Conservation (phyloP, 2,113 vertebrate genomes). For the Scatophagus argus region DNA sequence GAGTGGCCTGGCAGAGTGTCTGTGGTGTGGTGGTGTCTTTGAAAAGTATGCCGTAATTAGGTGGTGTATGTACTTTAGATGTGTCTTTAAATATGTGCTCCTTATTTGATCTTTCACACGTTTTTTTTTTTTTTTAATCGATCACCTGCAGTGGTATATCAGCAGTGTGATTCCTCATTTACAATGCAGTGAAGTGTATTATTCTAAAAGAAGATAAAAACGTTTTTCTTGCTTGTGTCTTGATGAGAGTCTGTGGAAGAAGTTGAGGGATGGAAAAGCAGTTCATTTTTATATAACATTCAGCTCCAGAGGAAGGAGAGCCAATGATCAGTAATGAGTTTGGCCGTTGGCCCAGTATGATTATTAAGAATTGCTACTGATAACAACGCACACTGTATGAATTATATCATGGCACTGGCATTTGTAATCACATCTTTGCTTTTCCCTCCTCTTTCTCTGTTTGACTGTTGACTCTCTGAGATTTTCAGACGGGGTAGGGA, state of each 20-base stretch:
- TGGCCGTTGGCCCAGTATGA: conserved; percentile 47
- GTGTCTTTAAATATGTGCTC: conserved; percentile 66
- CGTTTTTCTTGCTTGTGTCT: conserved; percentile 36
- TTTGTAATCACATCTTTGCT: conserved; percentile 68
- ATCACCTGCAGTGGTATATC: conserved; percentile 42
- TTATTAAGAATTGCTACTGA: conserved; percentile 67
- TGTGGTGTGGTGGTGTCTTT: conserved; percentile 60
- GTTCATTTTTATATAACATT: conserved; percentile 56
- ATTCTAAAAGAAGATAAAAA: conserved; percentile 47
- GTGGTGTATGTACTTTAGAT: conserved; percentile 35
- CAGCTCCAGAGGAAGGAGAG: conserved; percentile 27
- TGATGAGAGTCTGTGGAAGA: conserved; percentile 49
- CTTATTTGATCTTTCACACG: conserved; percentile 58
- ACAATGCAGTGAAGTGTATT: conserved; percentile 49
- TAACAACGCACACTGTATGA: conserved; percentile 51
- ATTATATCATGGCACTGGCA: conserved; percentile 60
- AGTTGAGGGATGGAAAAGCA: conserved; percentile 49
- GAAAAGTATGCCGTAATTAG: conserved; percentile 70
- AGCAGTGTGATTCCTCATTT: conserved; percentile 55
- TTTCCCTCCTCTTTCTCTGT: conserved; percentile 45
- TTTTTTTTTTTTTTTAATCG: conserved; percentile 53
- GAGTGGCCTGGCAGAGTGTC: conserved; percentile 63
- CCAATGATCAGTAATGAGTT: conserved; percentile 64
- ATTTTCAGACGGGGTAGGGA: conserved; percentile 50
- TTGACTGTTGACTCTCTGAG: conserved; percentile 51